Evolutionary conservation across 2,888 invertebrate species (phyloP).

Genomic region (Alviniconcha strummeri): DNA sequence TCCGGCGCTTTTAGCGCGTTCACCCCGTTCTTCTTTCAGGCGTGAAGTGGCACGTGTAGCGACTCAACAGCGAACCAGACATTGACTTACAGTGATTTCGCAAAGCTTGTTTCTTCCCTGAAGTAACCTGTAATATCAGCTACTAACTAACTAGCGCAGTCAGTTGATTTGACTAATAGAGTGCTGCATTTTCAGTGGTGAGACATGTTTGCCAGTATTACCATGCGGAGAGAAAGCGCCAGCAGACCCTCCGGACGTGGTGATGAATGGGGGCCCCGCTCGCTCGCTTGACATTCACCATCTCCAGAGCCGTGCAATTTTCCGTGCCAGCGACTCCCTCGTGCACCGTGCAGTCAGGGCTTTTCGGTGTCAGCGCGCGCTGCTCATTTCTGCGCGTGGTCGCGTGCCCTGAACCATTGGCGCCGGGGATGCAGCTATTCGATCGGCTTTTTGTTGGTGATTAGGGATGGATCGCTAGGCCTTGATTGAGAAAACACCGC

Average conservation of each 20-base stretch:
- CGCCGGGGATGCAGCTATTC: neutral
- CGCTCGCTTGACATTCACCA: neutral
- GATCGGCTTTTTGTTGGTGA: constrained; percentile 5
- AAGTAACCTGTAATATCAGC: too few relatives aligned
- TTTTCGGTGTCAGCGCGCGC: neutral
- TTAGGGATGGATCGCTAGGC: neutral
- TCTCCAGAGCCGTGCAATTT: constrained; percentile 16
- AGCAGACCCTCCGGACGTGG: neutral
- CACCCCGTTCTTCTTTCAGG: too few relatives aligned
- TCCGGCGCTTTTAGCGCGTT: too few relatives aligned
- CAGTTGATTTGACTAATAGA: too few relatives aligned
- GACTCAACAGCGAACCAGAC: too few relatives aligned
- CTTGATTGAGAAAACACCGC: neutral
- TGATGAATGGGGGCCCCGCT: constrained; percentile 3
- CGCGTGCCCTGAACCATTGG: neutral
- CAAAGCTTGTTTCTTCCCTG: too few relatives aligned
- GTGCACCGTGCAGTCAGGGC: neutral
- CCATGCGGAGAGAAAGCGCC: too few relatives aligned
- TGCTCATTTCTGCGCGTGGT: constrained; percentile 2
- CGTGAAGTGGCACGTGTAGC: too few relatives aligned
- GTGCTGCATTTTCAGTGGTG: too few relatives aligned
- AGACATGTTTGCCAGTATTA: too few relatives aligned
- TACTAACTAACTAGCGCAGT: too few relatives aligned
- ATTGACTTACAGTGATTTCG: too few relatives aligned
- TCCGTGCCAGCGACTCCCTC: neutral